A percentile compares a stretch with the other conserved stretches of the same genome.
These are phyloP conservation scores for Drosophila paracracens DNA, from an alignment of 2,888 invertebrate species.

Conservation along the genomic window DNA sequence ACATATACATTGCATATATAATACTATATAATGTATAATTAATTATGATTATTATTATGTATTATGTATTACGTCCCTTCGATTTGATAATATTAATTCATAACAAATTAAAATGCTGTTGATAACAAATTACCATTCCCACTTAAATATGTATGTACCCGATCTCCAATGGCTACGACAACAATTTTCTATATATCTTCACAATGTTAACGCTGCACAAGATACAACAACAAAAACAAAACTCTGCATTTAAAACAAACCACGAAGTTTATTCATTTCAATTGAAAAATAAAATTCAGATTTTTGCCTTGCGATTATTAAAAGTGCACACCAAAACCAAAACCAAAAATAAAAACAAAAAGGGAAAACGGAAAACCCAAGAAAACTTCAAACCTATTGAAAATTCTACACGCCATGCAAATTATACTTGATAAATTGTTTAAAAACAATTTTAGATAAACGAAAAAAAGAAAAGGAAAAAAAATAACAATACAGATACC, in stretches of 20 bases:
- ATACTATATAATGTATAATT: constrained; percentile 50
- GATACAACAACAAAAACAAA: constrained; percentile 36
- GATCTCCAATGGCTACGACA: constrained; percentile 53
- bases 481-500: constrained; percentile 38
- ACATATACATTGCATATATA: constrained; percentile 57
- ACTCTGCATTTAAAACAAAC: constrained; percentile 80
- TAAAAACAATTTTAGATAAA: constrained; percentile 47
- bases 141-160: constrained; percentile 59
- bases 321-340: constrained; percentile 23
- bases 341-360: constrained; percentile 10
- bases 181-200: constrained; percentile 57
- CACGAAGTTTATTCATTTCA: constrained; percentile 62
- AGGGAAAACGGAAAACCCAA: constrained; percentile 6
- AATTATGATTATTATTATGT: constrained; percentile 52
- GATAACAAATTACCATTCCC: constrained; percentile 63
- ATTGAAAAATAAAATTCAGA: constrained; percentile 39
- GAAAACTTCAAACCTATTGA: constrained; percentile 30
- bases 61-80: constrained; percentile 72
- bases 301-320: constrained; percentile 65
- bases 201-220: constrained; percentile 83
- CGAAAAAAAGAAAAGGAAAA: constrained; percentile 16
- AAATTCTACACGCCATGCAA: constrained; percentile 46
- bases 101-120: constrained; percentile 62
- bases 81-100: constrained; percentile 55
- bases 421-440: constrained; percentile 48